These are phyloP conservation scores for Troglohyphantes excavatus DNA, from an alignment of 2,888 invertebrate species.

Conservation along the genomic window DNA sequence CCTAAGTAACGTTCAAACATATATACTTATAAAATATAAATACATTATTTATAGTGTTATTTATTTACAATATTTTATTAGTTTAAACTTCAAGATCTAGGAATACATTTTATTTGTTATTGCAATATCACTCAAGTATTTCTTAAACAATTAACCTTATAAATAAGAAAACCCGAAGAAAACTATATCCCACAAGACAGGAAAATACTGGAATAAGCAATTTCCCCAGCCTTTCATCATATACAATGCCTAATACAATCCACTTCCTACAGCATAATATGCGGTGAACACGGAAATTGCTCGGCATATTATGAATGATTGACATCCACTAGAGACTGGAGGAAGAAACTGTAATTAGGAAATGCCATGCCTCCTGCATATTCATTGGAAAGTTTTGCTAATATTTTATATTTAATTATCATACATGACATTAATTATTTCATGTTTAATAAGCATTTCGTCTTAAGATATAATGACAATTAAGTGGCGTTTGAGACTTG, in stretches of 20 bases:
- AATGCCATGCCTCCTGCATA: neutral
- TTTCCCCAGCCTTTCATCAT: conserved; percentile 2
- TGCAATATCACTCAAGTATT: too few relatives aligned
- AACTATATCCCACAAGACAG: neutral
- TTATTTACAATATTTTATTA: too few relatives aligned
- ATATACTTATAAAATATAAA: too few relatives aligned
- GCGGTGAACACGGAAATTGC: conserved; percentile 1
- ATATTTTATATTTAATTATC: neutral
- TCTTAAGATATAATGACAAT: neutral
- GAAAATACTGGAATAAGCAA: conserved; percentile 25
- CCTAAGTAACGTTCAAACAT: too few relatives aligned
- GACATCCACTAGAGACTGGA: conserved; percentile 10
- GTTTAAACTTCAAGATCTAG: too few relatives aligned
- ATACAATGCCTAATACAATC: neutral
- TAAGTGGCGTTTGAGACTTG: neutral
- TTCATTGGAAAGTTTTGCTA: conserved; percentile 1
- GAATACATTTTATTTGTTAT: too few relatives aligned
- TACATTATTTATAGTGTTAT: too few relatives aligned
- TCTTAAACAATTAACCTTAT: too few relatives aligned
- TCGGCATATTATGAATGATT: conserved; percentile 20
- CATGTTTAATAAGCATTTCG: neutral
- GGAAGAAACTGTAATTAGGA: conserved; percentile 11
- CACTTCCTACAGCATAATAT: conserved; percentile 19
- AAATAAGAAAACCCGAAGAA: too few relatives aligned
- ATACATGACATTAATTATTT: conserved; percentile 2